Base-by-base conservation (phyloP, 2,113 vertebrate species). In the Nothocercus nigrocapillus region DNA sequence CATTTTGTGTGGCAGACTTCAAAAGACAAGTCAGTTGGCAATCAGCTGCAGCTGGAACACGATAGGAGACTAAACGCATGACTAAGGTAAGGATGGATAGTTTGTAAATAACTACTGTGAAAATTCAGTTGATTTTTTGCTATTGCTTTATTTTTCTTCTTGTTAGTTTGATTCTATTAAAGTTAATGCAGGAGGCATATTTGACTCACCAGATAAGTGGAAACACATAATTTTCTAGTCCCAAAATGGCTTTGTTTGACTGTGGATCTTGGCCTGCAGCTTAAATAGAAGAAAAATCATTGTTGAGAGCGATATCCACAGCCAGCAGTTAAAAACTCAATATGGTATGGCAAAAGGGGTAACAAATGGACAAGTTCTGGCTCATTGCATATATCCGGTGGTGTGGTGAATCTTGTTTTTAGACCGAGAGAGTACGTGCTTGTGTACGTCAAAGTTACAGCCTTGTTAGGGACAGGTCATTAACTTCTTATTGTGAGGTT, bases 381-480 rank as follows among this genome's bases (percentile, higher is more conserved):
- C 8, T 92, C 51, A 53, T 3, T 66, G 13, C 32, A 11, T 68
- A 2, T 54, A 44, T 67, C 5, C 80, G 53, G 68, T 72, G 72
- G 81, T 1, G 1, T 70, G 36, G 36, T 75, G 38, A 28, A 24
- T 93, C 75, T 77, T 67, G 24, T 93, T 96, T 85, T 85, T 86
- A 61, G 66, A 68, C 45, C 56, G 30, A 79, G 58, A 79, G 44
- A 63, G 24, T 58, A 59, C 47, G 54, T 81, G 32, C 34, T 70
- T n/a, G 45, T 78, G 28, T 74, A 53, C 0, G 0, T 83, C 82
- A 64, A 61, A 78, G 69, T 61, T 88, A 88, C 47, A 86, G 32
- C 51, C 76, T 86, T 93, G 61, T 69, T 91, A 94, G 62, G 44
- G 47, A 94, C 75, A 93, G 87, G 82, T 93, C 87, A 91, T 94